These are phyloP conservation scores for Caranx ignobilis DNA, from an alignment of 2,113 vertebrate genomes.

Conservation along the genomic window DNA sequence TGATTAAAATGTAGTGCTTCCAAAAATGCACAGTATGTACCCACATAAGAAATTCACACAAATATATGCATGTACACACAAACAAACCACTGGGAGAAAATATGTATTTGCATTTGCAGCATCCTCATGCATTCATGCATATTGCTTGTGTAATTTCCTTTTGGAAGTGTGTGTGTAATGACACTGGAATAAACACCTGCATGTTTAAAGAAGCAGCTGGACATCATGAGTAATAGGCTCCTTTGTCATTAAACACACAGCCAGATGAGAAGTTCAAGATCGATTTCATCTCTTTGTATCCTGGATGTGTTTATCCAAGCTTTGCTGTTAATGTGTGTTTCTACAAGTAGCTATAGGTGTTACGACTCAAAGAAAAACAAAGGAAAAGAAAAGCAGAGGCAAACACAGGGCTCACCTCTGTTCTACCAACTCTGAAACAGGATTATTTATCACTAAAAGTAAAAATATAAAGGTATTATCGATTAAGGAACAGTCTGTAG, in stretches of 20 bases:
- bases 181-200: slow-evolving; percentile 2
- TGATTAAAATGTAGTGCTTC: neutral
- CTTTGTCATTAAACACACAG: slow-evolving; percentile 20
- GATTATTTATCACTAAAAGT: neutral
- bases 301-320: slow-evolving; percentile 10
- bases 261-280: neutral
- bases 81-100: neutral
- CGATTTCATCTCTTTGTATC: neutral
- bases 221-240: neutral
- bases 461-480: neutral
- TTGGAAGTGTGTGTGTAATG: neutral
- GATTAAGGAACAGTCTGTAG: neutral
- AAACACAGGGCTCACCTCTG: neutral
- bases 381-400: neutral
- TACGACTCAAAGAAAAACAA: neutral
- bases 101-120: neutral
- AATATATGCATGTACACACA: neutral
- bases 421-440: neutral
- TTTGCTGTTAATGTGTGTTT: neutral
- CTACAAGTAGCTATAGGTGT: slow-evolving; percentile 1
- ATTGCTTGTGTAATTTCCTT: slow-evolving; percentile 3
- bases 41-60: neutral
- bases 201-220: neutral
- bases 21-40: slow-evolving; percentile 4
- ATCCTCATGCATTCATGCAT: neutral